Percentiles rank a stretch among this genome's conserved stretches.
phyloP scores from a whole-genome alignment of 2,797 vertebrate species.

The Pipistrellus nathusii region DNA sequence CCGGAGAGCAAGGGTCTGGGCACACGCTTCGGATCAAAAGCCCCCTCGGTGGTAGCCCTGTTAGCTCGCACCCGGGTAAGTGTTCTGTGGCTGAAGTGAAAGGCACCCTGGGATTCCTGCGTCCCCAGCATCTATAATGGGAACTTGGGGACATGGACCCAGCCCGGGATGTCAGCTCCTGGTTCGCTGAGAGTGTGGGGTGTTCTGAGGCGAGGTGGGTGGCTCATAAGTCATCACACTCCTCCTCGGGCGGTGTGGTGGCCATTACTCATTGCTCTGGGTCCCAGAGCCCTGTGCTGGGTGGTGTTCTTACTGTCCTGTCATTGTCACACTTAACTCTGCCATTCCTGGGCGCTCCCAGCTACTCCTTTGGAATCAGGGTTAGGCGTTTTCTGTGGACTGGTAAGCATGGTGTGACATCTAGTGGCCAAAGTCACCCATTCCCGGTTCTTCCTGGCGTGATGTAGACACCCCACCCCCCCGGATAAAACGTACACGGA shows the following conservation, averaged over 20 bases:
- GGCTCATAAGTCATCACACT: background rate
- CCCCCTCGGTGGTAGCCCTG: background rate
- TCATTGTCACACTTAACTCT: too few species aligned
- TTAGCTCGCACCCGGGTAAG: background rate
- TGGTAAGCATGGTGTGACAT: conserved; percentile 63
- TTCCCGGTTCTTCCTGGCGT: background rate
- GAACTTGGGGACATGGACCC: background rate
- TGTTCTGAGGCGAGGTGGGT: background rate
- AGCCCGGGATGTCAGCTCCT: background rate
- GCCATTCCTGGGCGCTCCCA: too few species aligned
- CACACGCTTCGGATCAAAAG: background rate
- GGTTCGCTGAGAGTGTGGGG: background rate
- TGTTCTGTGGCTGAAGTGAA: background rate
- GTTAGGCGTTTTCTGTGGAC: background rate
- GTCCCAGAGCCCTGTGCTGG: too few species aligned
- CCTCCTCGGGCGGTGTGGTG: background rate
- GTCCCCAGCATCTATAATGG: background rate
- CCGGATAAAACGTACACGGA: background rate
- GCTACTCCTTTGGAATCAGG: background rate
- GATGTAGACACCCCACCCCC: background rate
- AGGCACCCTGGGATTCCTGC: background rate
- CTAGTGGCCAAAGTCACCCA: conserved; percentile 61
- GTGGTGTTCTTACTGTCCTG: too few species aligned
- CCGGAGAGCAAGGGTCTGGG: background rate
- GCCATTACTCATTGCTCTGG: background rate